Base-by-base conservation (phyloP, 2,113 vertebrate genomes). In the Barbus barbus region DNA sequence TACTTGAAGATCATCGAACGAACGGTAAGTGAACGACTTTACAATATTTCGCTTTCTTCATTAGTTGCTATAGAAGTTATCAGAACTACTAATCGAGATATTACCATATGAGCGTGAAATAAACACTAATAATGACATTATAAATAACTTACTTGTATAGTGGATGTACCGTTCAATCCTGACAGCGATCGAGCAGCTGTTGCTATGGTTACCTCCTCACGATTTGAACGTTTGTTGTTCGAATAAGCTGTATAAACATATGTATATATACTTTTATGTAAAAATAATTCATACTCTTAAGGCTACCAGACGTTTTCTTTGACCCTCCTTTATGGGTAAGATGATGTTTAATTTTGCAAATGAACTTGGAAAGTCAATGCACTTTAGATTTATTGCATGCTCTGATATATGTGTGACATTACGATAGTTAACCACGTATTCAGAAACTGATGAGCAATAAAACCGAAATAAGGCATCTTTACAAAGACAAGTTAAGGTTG, bases 1-100 rank as follows among this genome's bases (percentile, higher is more conserved):
- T 92, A 33, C 72, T 89, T 86, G 88, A 85, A 91, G 88, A 86
- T 90, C 85, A 93, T 86, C 92, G 90, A 73, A 89, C 90, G 22
- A 79, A 81, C 51, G 94, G 94, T 95, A 87, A 94, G 94, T 94
- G 22, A 24, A 46, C 58, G 33, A 72, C 7, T 61, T 61, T 6
- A 38, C 33, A 22, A 12, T 22, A 9, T 33, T 65, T 31, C 1
- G 7, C 51, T 56, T 53, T 56, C 51, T 56, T 56, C 18, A 53
- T 20, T 65, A 65, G 26, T 65, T 65, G 31, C 16, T 33, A 4
- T 31, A 67, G 63, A 36, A 36, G 9, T 71, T 12, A n/a, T n/a
- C n/a, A n/a, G n/a, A n/a, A n/a, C 38, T 41, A 67, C 31, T 65
- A 13, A 38, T 36, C 28, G 8, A 67, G 9, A 22, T 36, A 11